Conservation (phyloP, 2,113 vertebrate genomes). For the Dendropsophus ebraccatus region DNA sequence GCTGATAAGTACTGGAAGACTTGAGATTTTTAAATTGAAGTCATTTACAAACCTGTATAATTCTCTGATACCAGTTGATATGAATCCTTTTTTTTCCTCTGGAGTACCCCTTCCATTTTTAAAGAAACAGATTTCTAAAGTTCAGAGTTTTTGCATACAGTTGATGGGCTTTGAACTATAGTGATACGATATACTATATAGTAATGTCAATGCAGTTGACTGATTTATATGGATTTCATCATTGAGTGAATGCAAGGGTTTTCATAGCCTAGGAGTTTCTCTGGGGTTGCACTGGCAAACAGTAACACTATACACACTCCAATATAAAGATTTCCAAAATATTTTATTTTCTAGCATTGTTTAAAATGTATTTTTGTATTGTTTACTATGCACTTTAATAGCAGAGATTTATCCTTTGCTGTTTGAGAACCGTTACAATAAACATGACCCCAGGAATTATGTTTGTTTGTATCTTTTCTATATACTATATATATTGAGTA, state of each 20-base stretch:
- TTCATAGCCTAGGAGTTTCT: background rate
- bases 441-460: background rate
- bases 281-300: background rate
- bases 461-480: background rate
- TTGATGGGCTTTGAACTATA: too few species aligned
- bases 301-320: slow-evolving; percentile 12
- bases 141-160: too few species aligned
- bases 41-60: too few species aligned
- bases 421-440: slow-evolving; percentile 2
- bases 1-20: too few species aligned
- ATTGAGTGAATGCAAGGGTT: background rate
- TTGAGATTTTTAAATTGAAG: too few species aligned
- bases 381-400: slow-evolving; percentile 30
- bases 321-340: background rate
- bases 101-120: too few species aligned
- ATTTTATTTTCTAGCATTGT: background rate
- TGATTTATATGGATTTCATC: background rate
- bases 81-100: too few species aligned
- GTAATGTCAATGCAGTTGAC: background rate
- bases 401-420: slow-evolving; percentile 33
- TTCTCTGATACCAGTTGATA: too few species aligned
- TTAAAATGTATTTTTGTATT: slow-evolving; percentile 33
- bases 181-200: too few species aligned
- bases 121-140: too few species aligned
- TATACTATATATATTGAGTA: too few species aligned